Conservation (phyloP, 2,888 invertebrate genomes). For the Acronicta psi region DNA sequence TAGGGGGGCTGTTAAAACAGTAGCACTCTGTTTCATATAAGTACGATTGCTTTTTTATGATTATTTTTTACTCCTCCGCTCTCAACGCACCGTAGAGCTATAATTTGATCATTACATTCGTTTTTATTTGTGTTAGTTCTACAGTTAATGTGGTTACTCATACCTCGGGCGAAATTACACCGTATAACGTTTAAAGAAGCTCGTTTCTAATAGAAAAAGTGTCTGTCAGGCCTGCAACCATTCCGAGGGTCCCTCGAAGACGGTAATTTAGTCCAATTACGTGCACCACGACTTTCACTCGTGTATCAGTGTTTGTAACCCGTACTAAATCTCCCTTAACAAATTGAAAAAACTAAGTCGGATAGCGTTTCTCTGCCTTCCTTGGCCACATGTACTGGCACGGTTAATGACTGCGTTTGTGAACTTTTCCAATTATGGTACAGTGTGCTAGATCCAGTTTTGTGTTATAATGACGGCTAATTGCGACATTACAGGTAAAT, state of each 20-base stretch:
- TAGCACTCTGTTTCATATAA: constrained; percentile 46
- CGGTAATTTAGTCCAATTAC: constrained; percentile 72
- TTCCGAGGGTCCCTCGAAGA: constrained; percentile 58
- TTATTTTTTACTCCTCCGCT: constrained; percentile 34
- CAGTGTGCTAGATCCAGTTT: constrained; percentile 52
- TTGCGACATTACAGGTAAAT: constrained; percentile 48
- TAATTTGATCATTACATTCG: constrained; percentile 41
- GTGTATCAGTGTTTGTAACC: constrained; percentile 54
- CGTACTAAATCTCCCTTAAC: constrained; percentile 59
- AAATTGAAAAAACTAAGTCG: constrained; percentile 59
- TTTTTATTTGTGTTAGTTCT: constrained; percentile 37
- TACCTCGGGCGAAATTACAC: constrained; percentile 44
- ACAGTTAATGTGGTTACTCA: constrained; percentile 34
- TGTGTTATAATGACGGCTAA: constrained; percentile 52
- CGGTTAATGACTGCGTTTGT: constrained; percentile 54
- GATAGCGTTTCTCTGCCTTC: constrained; percentile 50
- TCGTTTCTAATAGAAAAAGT: constrained; percentile 64
- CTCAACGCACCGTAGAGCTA: constrained; percentile 33
- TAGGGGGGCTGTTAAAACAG: constrained; percentile 39
- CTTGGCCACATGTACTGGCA: constrained; percentile 43
- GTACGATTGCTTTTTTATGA: constrained; percentile 35
- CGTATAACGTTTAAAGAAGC: constrained; percentile 39
- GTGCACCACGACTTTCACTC: constrained; percentile 66
- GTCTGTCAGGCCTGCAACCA: constrained; percentile 57
- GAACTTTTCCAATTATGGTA: constrained; percentile 54